Percentiles rank a stretch among this genome's conserved stretches.
Conservation (phyloP, 2,797 vertebrate genomes). For the Poeciliopsis gracilis region DNA sequence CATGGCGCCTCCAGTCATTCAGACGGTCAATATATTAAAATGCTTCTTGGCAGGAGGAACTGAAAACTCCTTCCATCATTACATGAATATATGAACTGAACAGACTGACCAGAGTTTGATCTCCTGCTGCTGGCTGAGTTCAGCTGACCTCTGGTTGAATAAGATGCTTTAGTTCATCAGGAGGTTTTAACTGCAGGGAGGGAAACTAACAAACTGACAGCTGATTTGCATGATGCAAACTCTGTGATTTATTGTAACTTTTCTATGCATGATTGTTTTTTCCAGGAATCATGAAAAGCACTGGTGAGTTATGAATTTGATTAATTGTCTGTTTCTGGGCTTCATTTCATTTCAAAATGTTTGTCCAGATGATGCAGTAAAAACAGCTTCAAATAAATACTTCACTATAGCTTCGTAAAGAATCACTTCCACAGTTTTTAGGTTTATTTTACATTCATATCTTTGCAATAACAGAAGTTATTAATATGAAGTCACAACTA, state of each 20-base stretch:
- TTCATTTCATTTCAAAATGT: neutral
- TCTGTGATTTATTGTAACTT: neutral
- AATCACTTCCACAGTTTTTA: neutral
- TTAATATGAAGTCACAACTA: neutral
- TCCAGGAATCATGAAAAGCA: neutral
- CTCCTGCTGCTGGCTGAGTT: neutral
- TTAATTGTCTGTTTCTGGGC: neutral
- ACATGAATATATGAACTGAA: too few relatives aligned
- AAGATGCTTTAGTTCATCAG: neutral
- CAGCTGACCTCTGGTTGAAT: neutral
- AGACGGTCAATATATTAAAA: too few relatives aligned
- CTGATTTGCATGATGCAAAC: slow-evolving; percentile 4
- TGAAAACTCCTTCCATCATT: too few relatives aligned
- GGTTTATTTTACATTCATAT: neutral
- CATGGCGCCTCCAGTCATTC: too few relatives aligned
- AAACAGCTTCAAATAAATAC: neutral
- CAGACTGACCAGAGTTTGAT: neutral
- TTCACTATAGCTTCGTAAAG: neutral
- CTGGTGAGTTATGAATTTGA: neutral
- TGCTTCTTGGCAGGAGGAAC: too few relatives aligned
- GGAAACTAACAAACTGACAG: slow-evolving; percentile 1
- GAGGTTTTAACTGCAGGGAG: neutral
- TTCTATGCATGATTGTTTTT: neutral
- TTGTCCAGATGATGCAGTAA: neutral
- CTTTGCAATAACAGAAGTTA: neutral